Percentiles rank a stretch among this genome's conserved stretches.
These are phyloP conservation scores for Steinernema khuongi DNA, from an alignment of 1,140 invertebrate genomes.

Conservation along the genomic window DNA sequence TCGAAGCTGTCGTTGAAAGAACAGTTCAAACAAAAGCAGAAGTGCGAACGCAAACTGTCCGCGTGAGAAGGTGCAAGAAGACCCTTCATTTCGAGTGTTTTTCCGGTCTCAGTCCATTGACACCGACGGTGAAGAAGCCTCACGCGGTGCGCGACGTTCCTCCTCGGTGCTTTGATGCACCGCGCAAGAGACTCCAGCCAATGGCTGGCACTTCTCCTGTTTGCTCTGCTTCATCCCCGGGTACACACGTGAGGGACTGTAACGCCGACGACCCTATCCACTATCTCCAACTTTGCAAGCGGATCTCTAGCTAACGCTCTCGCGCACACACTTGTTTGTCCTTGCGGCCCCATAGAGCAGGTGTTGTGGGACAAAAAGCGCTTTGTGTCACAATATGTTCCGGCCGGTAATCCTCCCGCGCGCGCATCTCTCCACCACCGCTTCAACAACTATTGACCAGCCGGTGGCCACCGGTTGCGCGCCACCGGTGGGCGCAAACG, in stretches of 20 bases:
- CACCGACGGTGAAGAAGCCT: slow-evolving; percentile 1
- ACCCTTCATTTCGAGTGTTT: slow-evolving; percentile 10
- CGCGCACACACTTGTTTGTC: slow-evolving; percentile 4
- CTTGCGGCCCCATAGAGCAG: not conserved
- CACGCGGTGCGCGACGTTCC: not conserved
- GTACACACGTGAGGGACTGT: not conserved
- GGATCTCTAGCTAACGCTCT: not conserved
- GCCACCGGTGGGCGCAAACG: not conserved
- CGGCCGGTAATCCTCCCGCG: slow-evolving; percentile 1
- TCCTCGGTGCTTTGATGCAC: not conserved
- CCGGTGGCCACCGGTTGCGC: not conserved
- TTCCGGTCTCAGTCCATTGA: slow-evolving; percentile 10
- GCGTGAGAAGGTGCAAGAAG: not conserved
- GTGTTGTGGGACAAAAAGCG: not conserved
- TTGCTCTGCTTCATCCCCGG: not conserved
- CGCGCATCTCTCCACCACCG: not conserved
- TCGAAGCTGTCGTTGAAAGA: no score
- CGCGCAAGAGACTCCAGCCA: not conserved
- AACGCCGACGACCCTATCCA: not conserved
- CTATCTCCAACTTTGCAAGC: not conserved
- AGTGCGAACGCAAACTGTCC: not conserved
- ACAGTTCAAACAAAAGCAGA: no score
- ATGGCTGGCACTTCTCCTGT: not conserved
- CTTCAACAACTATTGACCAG: not conserved
- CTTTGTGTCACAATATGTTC: slow-evolving; percentile 8